Evolutionary conservation across 1,140 invertebrate genomes (phyloP), one percentile per base, ranked within the genome.

Genomic region (Bombus cullumanus): DNA sequence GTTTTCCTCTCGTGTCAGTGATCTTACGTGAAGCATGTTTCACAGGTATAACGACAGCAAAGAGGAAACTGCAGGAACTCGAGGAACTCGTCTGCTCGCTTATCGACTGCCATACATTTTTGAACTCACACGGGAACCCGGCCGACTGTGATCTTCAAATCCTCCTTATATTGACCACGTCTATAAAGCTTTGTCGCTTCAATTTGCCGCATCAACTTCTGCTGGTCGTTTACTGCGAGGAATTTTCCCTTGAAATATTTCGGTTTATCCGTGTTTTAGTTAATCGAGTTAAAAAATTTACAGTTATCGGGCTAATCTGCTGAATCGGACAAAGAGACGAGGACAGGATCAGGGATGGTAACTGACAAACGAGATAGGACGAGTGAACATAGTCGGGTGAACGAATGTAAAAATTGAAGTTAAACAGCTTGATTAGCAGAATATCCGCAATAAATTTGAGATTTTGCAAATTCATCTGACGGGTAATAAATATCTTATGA

Each of bases 11-110:
- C 75, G 83, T 84, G 68, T 39, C 84, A 74, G 83, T 62, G 78
- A 72, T 85, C 57, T 85, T 73, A 74, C 78, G 41, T n/a, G 78
- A 59, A 47, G 79, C 84, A 85, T 85, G 84, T 81, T 85, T 81
- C 84, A 47, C 59, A 31, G 59, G 84, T 81, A 75, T 74, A 85
- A 85, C 83, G 83, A 80, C 77, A 72, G 71, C 79, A 37, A 85
- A 69, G 69, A 59, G 66, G 39, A 80, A 79, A 72, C 76, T 62
- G 39, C 37, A 28, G 68, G 57, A 85, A 85, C 84, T 85, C 59
- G 25, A 2, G 78, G 28, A 81, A 81, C 69, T 81, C 59, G 57
- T 73, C 53, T 13, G 25, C 28, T 25, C 69, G 79, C 79, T 85
- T 81, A 85, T 81, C 79, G 84, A 74, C 59, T 74, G 57, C 78